Evolutionary conservation across 1,140 invertebrate genomes (phyloP), one percentile per base, ranked within the genome.

Genomic region (Paramacrobiotus metropolitanus): DNA sequence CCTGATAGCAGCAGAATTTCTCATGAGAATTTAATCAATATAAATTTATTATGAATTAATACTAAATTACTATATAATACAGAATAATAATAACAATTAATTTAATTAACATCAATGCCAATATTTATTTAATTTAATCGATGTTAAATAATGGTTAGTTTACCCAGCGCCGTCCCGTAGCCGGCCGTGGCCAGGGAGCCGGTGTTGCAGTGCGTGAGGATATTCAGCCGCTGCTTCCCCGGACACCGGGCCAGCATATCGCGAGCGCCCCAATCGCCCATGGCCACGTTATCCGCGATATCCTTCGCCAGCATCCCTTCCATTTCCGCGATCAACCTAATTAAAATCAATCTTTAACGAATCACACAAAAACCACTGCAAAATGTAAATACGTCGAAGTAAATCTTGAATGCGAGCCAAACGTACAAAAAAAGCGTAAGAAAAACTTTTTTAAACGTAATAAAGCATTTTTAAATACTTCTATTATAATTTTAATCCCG

Each of bases 151-250:
- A n/a, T 61, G 24, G 31, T 28, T 28, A 45, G 21, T 29, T 61
- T 69, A 77, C 76, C 94, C 59, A 99, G 76, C 29, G 94, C 94
- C 30, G 94, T 99, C 2, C 94, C 94, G 75, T 93, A 96, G 4
- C 87, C 91, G 63, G 87, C 86, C 29, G 94, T 98, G 1, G 94
- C 94, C 64, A 99, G 75, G 3, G 88, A 90, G 0, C 94, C 94
- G 15, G 94, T 98, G 72, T 98, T 98, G 70, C 94, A 99, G 71
- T 96, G 91, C 1, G 94, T 98, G 1, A 99, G 72, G 18, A 98
- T 75, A 60, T 78, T 76, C 0, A 88, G 77, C 44, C 72, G 68
- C 29, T 68, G 62, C 28, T 66, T 64, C 2, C 64, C 59, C 30
- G 61, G 59, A 62, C 30, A 60, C 0, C 76, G 73, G 45, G 75